phyloP scores from a whole-genome alignment of 2,797 vertebrate genomes.

The Crenichthys baileyi region DNA sequence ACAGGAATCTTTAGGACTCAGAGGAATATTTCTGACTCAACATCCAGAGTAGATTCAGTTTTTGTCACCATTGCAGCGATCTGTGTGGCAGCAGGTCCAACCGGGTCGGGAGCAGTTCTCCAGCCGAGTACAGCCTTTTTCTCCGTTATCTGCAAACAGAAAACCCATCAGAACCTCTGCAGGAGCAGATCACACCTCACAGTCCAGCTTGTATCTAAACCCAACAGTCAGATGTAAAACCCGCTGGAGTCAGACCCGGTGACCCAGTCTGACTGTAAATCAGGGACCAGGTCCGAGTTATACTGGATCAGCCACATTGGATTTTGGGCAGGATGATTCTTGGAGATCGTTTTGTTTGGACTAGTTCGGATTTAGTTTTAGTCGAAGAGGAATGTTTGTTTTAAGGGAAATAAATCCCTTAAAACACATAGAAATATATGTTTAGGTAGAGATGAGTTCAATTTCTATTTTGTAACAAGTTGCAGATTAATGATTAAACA shows the following conservation, averaged over 20 bases:
- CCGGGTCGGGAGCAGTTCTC: slow-evolving; percentile 39
- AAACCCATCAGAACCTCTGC: not conserved
- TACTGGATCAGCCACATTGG: not conserved
- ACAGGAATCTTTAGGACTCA: not conserved
- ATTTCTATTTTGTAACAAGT: too few species aligned
- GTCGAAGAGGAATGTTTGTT: too few species aligned
- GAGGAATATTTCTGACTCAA: not conserved
- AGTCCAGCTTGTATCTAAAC: not conserved
- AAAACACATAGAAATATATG: too few species aligned
- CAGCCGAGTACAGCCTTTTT: slow-evolving; percentile 71
- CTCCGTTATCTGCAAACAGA: slow-evolving; percentile 58
- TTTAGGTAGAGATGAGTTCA: too few species aligned
- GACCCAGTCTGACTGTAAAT: not conserved
- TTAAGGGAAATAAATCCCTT: too few species aligned
- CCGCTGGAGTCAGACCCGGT: too few species aligned
- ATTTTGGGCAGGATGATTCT: not conserved
- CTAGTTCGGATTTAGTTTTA: too few species aligned
- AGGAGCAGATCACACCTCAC: not conserved
- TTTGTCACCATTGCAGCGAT: slow-evolving; percentile 63
- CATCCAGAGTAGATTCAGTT: not conserved
- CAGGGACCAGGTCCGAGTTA: not conserved
- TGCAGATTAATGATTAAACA: too few species aligned
- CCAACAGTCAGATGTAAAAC: not conserved
- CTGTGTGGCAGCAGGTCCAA: slow-evolving; percentile 70
- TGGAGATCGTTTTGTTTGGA: too few species aligned